These are phyloP conservation scores for Microctenopoma steveboyesi DNA, from an alignment of 2,797 vertebrate genomes.

Conservation along the genomic window DNA sequence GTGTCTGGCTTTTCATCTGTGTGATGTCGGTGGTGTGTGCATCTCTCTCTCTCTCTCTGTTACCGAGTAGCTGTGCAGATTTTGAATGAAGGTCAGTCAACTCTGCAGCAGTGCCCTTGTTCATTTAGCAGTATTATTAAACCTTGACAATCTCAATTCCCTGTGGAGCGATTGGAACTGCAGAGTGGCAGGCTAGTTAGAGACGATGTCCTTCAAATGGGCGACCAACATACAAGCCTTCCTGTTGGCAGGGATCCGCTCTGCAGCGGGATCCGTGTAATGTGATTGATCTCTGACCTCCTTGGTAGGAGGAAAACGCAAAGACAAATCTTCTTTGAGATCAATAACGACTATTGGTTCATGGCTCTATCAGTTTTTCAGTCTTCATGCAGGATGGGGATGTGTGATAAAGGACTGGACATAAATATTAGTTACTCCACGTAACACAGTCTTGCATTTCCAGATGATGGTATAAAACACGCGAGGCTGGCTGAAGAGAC, in stretches of 20 bases:
- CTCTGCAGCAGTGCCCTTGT: constrained; percentile 7
- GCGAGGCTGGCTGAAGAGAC: not conserved
- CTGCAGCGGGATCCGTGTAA: not conserved
- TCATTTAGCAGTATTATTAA: constrained; percentile 27
- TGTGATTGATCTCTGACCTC: constrained; percentile 7
- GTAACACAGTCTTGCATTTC: not conserved
- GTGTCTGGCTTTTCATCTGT: constrained; percentile 45
- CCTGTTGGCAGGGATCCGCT: not conserved
- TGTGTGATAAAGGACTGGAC: no score
- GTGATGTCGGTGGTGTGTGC: constrained; percentile 21
- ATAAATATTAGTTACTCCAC: no score
- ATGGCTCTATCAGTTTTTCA: no score
- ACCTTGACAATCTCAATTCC: constrained; percentile 30
- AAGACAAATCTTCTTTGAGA: not conserved
- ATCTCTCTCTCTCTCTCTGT: not conserved
- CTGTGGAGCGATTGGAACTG: constrained; percentile 6
- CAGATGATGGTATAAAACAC: not conserved
- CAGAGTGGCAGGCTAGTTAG: not conserved
- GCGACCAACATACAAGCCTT: not conserved
- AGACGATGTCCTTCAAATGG: constrained; percentile 4
- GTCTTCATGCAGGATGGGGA: no score
- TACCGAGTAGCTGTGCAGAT: not conserved
- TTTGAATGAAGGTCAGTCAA: constrained; percentile 37
- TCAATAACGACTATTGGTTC: no score
- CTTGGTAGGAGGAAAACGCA: not conserved